phyloP scores from a whole-genome alignment of 2,888 invertebrate species.

The Pecten maximus region DNA sequence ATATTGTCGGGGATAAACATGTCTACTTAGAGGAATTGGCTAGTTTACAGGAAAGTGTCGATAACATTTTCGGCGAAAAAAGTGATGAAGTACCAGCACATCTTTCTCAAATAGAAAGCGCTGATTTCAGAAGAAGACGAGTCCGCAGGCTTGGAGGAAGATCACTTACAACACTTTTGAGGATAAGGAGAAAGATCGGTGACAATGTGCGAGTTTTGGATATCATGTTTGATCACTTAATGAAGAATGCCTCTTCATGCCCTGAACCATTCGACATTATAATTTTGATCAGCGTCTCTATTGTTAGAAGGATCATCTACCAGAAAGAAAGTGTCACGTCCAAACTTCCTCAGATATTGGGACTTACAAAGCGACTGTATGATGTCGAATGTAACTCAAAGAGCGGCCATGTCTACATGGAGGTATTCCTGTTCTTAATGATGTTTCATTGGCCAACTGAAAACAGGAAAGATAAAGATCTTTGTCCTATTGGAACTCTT shows the following conservation, averaged over 20 bases:
- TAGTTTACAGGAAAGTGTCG: conserved; percentile 59
- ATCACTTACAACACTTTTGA: conserved; percentile 49
- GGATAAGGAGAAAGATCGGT: background rate
- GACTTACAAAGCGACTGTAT: conserved; percentile 55
- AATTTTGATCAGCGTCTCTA: conserved; percentile 54
- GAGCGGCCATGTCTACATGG: conserved; percentile 42
- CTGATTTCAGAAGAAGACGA: conserved; percentile 60
- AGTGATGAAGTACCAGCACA: conserved; percentile 54
- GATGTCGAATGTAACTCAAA: conserved; percentile 43
- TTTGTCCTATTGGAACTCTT: conserved; percentile 52
- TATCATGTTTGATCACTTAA: conserved; percentile 2
- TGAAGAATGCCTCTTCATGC: background rate
- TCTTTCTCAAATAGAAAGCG: conserved; percentile 52
- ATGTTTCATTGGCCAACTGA: conserved; percentile 64
- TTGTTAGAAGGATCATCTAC: conserved; percentile 41
- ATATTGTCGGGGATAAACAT: background rate
- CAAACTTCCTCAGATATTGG: conserved; percentile 40
- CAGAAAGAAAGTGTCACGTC: background rate
- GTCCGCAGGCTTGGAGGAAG: conserved; percentile 57
- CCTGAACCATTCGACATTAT: conserved; percentile 54
- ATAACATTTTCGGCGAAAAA: conserved; percentile 63
- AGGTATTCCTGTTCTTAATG: conserved; percentile 61
- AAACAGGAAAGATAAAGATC: conserved; percentile 41
- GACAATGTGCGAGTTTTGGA: background rate
- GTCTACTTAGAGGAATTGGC: conserved; percentile 51